phyloP scores from a whole-genome alignment of 2,113 vertebrate genomes.

The Pardalotus punctatus region DNA sequence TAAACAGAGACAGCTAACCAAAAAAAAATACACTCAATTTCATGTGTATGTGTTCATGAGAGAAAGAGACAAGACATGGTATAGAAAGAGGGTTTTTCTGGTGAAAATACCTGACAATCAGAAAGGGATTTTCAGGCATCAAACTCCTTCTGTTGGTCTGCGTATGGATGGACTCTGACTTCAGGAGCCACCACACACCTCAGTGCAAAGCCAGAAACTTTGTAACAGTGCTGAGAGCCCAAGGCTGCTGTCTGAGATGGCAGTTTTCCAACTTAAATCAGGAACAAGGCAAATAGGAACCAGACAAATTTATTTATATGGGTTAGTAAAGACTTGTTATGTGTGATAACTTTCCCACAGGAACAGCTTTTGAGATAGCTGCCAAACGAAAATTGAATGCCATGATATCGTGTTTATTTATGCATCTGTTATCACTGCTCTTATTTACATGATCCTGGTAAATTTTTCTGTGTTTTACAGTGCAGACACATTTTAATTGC shows the following conservation, averaged over 20 bases:
- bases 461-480: neutral
- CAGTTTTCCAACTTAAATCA: neutral
- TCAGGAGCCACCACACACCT: neutral
- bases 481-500: conserved; percentile 6
- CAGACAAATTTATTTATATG: conserved; percentile 34
- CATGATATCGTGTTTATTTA: conserved; percentile 8
- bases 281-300: neutral
- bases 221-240: neutral
- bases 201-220: neutral
- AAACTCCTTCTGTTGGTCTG: neutral
- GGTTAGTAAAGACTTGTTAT: conserved; percentile 1
- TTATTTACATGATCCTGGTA: conserved; percentile 33
- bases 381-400: conserved; percentile 38
- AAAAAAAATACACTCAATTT: neutral
- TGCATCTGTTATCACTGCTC: conserved; percentile 40
- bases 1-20: neutral
- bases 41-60: neutral
- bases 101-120: neutral
- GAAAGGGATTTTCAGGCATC: neutral
- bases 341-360: conserved; percentile 17
- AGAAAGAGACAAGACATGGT: neutral
- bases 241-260: neutral
- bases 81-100: neutral
- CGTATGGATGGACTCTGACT: neutral
- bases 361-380: conserved; percentile 32